phyloP scores from a whole-genome alignment of 2,113 vertebrate species.

The Nibea coibor region DNA sequence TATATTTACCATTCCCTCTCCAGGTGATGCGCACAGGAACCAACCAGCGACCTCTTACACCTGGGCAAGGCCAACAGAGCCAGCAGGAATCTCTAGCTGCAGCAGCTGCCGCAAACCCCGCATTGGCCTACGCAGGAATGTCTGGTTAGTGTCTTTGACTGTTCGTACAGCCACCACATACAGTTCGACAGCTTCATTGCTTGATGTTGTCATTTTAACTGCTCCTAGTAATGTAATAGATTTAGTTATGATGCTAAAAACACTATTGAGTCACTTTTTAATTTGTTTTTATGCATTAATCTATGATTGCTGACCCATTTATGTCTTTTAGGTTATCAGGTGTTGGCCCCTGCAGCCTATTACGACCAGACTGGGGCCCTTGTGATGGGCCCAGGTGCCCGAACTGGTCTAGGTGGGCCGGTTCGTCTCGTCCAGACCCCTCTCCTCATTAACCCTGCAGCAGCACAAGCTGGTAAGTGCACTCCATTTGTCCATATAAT shows the following conservation, averaged over 20 bases:
- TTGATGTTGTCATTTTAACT: neutral
- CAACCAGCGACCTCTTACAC: slow-evolving; percentile 95
- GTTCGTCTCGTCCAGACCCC: slow-evolving; percentile 95
- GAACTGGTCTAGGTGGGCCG: slow-evolving; percentile 91
- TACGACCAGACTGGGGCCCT: slow-evolving; percentile 96
- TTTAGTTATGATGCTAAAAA: neutral
- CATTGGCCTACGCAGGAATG: slow-evolving; percentile 96
- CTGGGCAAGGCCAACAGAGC: slow-evolving; percentile 93
- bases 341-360: slow-evolving; percentile 95
- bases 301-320: neutral
- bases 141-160: slow-evolving; percentile 88
- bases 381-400: slow-evolving; percentile 94
- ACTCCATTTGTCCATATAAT: neutral
- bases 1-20: slow-evolving; percentile 19
- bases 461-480: slow-evolving; percentile 92
- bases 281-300: neutral
- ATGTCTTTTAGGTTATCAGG: slow-evolving; percentile 89
- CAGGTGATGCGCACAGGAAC: slow-evolving; percentile 94
- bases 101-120: slow-evolving; percentile 89
- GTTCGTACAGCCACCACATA: too few species aligned
- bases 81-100: slow-evolving; percentile 94
- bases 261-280: neutral
- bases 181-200: neutral
- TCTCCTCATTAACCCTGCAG: slow-evolving; percentile 94
- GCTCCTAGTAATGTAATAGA: neutral